These are phyloP conservation scores for Drosophila pandora DNA, from an alignment of 1,140 invertebrate genomes.

Conservation along the genomic window DNA sequence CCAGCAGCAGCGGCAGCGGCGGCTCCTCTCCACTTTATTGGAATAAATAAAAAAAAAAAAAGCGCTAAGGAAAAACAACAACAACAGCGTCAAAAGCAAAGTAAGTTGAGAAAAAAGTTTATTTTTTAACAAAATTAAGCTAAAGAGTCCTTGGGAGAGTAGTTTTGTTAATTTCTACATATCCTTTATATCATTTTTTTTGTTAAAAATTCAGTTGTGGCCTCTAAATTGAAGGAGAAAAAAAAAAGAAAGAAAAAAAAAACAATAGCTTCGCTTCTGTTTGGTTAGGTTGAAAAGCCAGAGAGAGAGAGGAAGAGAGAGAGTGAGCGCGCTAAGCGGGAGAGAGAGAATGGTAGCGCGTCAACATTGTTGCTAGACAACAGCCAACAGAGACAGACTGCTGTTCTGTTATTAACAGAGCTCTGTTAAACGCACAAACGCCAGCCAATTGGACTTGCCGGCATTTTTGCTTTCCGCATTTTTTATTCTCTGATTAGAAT, in stretches of 20 bases:
- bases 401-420: conserved; percentile 4
- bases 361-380: conserved; percentile 32
- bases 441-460: conserved; percentile 39
- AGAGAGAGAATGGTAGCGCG: conserved; percentile 24
- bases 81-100: background rate
- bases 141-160: too few relatives aligned
- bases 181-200: too few relatives aligned
- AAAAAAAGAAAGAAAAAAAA: background rate
- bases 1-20: too few relatives aligned
- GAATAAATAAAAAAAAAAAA: conserved; percentile 40
- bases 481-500: conserved; percentile 19
- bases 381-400: conserved; percentile 27
- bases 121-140: too few relatives aligned
- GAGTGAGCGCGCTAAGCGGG: background rate
- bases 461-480: conserved; percentile 27
- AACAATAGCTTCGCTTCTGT: conserved; percentile 23
- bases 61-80: conserved; percentile 6
- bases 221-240: background rate
- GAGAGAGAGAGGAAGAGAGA: conserved; percentile 20
- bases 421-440: conserved; percentile 35
- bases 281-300: conserved; percentile 46
- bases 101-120: too few relatives aligned
- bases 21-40: background rate
- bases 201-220: conserved; percentile 1
- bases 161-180: too few relatives aligned